These are phyloP conservation scores for Syngnathus rostellatus DNA, from an alignment of 2,797 vertebrate genomes.

Conservation along the genomic window DNA sequence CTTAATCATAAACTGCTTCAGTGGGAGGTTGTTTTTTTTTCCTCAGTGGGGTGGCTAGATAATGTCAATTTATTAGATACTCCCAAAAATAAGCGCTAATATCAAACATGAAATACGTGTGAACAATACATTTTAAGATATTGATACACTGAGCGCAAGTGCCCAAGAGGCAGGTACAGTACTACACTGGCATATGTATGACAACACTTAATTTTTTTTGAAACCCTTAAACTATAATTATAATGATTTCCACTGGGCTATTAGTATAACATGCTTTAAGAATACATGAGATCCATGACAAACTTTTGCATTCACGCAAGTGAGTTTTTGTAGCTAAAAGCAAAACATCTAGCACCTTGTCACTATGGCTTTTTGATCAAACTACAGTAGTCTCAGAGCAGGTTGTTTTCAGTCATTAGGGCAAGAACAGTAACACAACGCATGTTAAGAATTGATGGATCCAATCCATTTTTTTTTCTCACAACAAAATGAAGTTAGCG, in stretches of 20 bases:
- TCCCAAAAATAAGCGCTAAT: conserved; percentile 66
- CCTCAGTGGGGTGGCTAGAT: conserved; percentile 56
- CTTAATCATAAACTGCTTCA: conserved; percentile 48
- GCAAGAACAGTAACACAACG: conserved; percentile 72
- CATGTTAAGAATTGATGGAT: conserved; percentile 59
- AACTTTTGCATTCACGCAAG: conserved; percentile 79
- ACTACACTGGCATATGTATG: conserved; percentile 75
- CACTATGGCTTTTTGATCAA: conserved; percentile 79
- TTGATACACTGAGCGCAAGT: conserved; percentile 68
- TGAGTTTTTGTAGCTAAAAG: conserved; percentile 77
- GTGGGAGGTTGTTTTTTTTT: conserved; percentile 45
- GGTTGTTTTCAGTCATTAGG: conserved; percentile 71
- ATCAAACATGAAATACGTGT: conserved; percentile 65
- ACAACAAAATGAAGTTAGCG: conserved; percentile 68
- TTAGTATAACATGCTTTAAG: conserved; percentile 75
- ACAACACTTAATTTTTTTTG: conserved; percentile 55
- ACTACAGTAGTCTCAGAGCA: conserved; percentile 77
- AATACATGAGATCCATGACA: conserved; percentile 73
- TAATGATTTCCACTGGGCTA: conserved; percentile 68
- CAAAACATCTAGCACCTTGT: conserved; percentile 80
- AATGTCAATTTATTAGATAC: conserved; percentile 63
- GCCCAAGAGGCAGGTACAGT: conserved; percentile 68
- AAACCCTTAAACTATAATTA: conserved; percentile 58
- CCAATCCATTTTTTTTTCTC: conserved; percentile 46
- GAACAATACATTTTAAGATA: conserved; percentile 70